phyloP scores from a whole-genome alignment of 23 tunicate genomes.

The Styela clava region DNA sequence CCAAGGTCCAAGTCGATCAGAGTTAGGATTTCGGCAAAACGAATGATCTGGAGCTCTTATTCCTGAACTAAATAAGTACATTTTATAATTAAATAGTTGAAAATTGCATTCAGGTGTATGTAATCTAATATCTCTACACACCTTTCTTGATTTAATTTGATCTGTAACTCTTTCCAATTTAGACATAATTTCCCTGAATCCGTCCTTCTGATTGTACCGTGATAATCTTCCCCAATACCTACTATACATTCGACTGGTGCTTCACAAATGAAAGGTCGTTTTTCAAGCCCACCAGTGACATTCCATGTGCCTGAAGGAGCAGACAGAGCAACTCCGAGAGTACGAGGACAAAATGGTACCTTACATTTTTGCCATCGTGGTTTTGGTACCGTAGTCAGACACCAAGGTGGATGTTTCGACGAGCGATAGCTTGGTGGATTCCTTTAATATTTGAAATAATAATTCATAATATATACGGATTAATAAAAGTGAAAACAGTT shows the following conservation, averaged over 20 bases:
- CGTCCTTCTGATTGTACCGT: slow-evolving; percentile 51
- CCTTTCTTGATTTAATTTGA: neutral
- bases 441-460: slow-evolving; percentile 34
- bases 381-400: slow-evolving; percentile 35
- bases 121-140: neutral
- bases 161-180: slow-evolving; percentile 40
- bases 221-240: slow-evolving; percentile 51
- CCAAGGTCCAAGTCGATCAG: slow-evolving; percentile 56
- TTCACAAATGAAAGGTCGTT: slow-evolving; percentile 47
- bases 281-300: slow-evolving; percentile 39
- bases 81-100: too few species aligned
- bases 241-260: slow-evolving; percentile 49
- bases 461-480: neutral
- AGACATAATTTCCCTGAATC: slow-evolving; percentile 51
- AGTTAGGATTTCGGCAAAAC: slow-evolving; percentile 76
- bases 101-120: too few species aligned
- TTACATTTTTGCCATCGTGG: slow-evolving; percentile 43
- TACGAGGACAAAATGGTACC: slow-evolving; percentile 40
- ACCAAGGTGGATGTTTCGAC: slow-evolving; percentile 43
- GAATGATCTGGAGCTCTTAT: slow-evolving; percentile 48
- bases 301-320: slow-evolving; percentile 36
- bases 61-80: slow-evolving; percentile 33
- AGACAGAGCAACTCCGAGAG: slow-evolving; percentile 28
- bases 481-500: too few species aligned
- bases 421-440: slow-evolving; percentile 47